Base-by-base conservation (phyloP, 2,797 vertebrate genomes). In the Botia almorhae region DNA sequence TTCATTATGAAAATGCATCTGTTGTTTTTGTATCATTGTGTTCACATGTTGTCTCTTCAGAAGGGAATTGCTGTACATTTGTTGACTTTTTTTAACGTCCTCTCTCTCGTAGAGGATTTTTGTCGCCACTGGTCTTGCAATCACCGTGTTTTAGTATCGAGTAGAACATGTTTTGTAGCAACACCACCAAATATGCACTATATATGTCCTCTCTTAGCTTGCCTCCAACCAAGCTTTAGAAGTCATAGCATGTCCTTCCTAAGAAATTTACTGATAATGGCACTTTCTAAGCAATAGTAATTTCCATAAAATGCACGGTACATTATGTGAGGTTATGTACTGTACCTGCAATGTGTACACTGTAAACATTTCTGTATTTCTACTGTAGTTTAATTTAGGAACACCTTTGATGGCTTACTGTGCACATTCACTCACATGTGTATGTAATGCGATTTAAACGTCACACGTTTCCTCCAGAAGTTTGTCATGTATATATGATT, bases 111-210 rank as follows among this genome's bases (percentile, higher is more conserved):
- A 48, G 68, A 43, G 21, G n/a, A 17, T 14, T 39, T 26, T 21
- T 61, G 12, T 33, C 55, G 36, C 10, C 26, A 21, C 61, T 36
- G 19, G 13, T 65, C 63, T 23, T 39, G n/a, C n/a, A 70, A 51
- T 63, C 67, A 70, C 48, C 16, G 21, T 61, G 46, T 72, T 72
- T 71, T 71, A 33, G n/a, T 43, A 21, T 48, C 33, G 8, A 71
- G 23, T 48, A 63, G 13, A 68, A 76, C 69, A 77, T 69, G 23
- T 78, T 83, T 81, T 80, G 63, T 81, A 69, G 73, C 60, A 61
- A 43, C 17, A 19, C 39, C 36, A 51, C 51, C 53, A 64, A 68
- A 69, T 48, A 36, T 61, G 36, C 36, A 43, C 36, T 46, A 11
- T 51, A n/a, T 21, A 50, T 36, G 10, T 68, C 26, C 11, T 2